Conservation (phyloP, 2,888 invertebrate species). For the Nemurella pictetii region DNA sequence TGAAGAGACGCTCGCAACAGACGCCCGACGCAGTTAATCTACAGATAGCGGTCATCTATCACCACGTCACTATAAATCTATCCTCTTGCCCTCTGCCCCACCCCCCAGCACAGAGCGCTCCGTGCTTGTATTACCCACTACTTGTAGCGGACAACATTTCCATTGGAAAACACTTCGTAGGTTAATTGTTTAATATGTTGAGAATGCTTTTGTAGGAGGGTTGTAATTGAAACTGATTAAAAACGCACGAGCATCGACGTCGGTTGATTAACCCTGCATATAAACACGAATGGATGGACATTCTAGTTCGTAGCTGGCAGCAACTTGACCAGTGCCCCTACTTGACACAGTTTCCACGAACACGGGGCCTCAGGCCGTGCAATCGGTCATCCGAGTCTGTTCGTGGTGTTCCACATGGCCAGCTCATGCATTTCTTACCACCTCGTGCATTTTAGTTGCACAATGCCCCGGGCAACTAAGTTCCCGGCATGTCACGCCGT, state of each 20-base stretch:
- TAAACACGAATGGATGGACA: neutral
- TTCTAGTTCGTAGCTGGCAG: neutral
- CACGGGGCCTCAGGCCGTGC: no score
- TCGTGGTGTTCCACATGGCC: no score
- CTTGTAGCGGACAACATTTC: neutral
- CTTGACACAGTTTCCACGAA: no score
- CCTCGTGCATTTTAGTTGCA: no score
- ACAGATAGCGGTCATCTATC: neutral
- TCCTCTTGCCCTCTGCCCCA: neutral
- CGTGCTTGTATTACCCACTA: neutral
- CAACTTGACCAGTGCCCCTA: neutral
- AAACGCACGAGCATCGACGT: neutral
- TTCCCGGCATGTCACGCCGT: no score
- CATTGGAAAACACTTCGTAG: neutral
- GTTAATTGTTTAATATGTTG: neutral
- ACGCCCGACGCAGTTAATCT: conserved; percentile 29
- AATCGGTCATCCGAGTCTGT: no score
- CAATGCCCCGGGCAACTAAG: no score
- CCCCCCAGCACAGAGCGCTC: neutral
- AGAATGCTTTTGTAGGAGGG: neutral
- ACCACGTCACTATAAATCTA: conserved; percentile 6
- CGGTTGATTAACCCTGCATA: neutral
- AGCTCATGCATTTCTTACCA: no score
- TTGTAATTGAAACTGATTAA: neutral
- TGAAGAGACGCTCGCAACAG: conserved; percentile 13